These are phyloP conservation scores for Gila robusta DNA, from an alignment of 2,797 vertebrate genomes.

Conservation along the genomic window DNA sequence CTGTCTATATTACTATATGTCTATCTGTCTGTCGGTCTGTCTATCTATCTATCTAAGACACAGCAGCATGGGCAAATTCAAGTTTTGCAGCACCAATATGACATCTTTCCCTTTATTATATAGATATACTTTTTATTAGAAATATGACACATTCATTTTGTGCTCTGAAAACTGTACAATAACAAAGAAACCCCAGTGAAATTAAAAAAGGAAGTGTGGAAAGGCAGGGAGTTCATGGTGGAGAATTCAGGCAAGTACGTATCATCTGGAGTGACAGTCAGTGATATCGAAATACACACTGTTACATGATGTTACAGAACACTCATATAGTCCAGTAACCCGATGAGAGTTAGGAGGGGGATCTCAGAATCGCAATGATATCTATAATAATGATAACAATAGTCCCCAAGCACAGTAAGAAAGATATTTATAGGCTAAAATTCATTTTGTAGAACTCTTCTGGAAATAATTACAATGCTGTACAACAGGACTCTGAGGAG, in stretches of 20 bases:
- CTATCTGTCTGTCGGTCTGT: fast-evolving
- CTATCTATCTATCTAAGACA: neutral
- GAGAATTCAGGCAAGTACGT: constrained; percentile 74
- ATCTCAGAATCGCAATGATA: constrained; percentile 75
- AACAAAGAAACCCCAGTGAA: constrained; percentile 82
- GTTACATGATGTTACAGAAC: constrained; percentile 84
- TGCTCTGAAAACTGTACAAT: constrained; percentile 98
- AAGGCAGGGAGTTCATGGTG: constrained; percentile 8
- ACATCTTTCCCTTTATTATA: constrained; percentile 71
- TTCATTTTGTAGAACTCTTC: constrained; percentile 90
- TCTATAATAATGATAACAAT: constrained; percentile 79
- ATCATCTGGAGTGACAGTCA: constrained; percentile 74
- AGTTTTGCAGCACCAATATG: constrained; percentile 43
- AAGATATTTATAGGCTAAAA: constrained; percentile 93
- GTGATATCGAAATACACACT: constrained; percentile 85
- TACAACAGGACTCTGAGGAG: constrained; percentile 86
- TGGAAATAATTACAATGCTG: constrained; percentile 91
- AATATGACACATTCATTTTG: constrained; percentile 97
- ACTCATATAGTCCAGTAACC: constrained; percentile 81
- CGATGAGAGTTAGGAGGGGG: constrained; percentile 63
- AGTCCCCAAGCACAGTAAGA: constrained; percentile 91
- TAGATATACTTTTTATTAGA: constrained; percentile 93
- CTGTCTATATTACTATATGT: fast-evolving
- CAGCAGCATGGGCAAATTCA: neutral
- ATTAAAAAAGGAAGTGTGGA: constrained; percentile 75